phyloP scores from a whole-genome alignment of 2,113 vertebrate species.

The Leptobrachium leishanense region DNA sequence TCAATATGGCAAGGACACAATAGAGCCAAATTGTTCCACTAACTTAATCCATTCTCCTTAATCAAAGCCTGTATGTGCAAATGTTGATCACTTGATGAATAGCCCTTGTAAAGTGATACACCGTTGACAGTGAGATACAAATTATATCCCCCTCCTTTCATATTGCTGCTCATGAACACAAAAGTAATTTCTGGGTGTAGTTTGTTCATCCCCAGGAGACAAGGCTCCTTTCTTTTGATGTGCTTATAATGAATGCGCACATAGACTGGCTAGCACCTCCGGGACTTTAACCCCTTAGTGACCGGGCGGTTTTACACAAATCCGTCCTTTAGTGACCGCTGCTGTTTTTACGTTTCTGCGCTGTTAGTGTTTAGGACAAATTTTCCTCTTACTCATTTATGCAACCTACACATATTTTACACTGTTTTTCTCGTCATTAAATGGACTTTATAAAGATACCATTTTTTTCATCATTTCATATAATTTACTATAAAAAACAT shows the following conservation, averaged over 20 bases:
- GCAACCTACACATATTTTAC: too few relatives aligned
- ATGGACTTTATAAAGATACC: too few relatives aligned
- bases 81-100: background rate
- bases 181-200: background rate
- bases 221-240: background rate
- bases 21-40: too few relatives aligned
- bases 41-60: too few relatives aligned
- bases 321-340: too few relatives aligned
- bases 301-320: too few relatives aligned
- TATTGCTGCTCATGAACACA: background rate
- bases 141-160: background rate
- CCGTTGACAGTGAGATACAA: background rate
- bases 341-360: too few relatives aligned
- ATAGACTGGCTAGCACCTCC: background rate
- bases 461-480: background rate
- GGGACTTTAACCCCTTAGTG: background rate
- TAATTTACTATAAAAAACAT: too few relatives aligned
- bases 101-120: background rate
- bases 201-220: background rate
- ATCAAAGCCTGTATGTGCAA: background rate
- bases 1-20: too few relatives aligned
- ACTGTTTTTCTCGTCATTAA: too few relatives aligned
- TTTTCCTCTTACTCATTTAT: too few relatives aligned
- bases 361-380: too few relatives aligned
- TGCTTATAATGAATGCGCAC: background rate